Evolutionary conservation across 2,797 vertebrate species (phyloP).

Genomic region (Tolypeutes matacus): DNA sequence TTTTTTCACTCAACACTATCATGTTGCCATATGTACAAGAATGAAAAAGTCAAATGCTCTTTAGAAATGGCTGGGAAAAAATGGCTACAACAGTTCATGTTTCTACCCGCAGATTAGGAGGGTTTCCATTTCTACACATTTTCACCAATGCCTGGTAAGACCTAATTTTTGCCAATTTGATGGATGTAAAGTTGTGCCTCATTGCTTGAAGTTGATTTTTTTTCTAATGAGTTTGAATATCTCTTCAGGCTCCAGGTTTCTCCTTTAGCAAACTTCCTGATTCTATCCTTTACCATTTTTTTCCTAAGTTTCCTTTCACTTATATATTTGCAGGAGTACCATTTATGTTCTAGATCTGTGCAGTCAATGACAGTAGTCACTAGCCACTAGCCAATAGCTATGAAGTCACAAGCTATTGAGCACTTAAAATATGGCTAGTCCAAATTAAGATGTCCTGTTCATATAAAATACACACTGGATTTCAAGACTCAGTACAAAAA

Average conservation of each 20-base stretch:
- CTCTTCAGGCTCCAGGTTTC: conserved; percentile 10
- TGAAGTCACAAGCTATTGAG: not conserved
- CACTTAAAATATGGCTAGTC: not conserved
- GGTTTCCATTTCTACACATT: not conserved
- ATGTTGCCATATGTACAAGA: not conserved
- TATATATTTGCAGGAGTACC: not conserved
- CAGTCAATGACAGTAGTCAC: not conserved
- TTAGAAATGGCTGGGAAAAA: not conserved
- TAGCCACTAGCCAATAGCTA: not conserved
- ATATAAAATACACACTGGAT: conserved; percentile 24
- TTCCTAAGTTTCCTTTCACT: not conserved
- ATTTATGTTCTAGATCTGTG: not conserved
- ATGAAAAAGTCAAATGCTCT: not conserved
- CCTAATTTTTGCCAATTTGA: not conserved
- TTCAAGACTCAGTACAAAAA: conserved; percentile 47
- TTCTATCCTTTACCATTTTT: not conserved
- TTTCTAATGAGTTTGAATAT: not conserved
- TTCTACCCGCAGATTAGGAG: not conserved
- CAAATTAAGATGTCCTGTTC: not conserved
- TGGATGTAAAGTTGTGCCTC: not conserved
- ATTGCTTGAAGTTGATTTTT: not conserved
- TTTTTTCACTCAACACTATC: not conserved
- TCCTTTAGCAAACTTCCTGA: not conserved
- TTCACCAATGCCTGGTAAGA: not conserved
- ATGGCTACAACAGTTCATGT: not conserved